These are phyloP conservation scores for Epinotia bilunana DNA, from an alignment of 2,888 invertebrate genomes.

Conservation along the genomic window DNA sequence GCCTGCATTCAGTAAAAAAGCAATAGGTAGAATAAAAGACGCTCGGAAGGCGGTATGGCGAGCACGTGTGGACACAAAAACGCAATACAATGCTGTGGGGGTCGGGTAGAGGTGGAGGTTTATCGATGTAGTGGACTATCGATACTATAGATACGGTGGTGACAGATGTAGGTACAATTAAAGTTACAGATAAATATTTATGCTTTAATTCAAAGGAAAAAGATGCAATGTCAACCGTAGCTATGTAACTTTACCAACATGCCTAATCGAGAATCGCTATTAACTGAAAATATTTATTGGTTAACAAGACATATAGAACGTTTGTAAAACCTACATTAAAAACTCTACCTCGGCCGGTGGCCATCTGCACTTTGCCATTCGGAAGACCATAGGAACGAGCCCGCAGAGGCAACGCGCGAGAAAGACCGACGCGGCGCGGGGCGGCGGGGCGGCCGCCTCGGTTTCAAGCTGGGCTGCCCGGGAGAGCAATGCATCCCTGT, in stretches of 20 bases:
- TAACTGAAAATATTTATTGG: too few relatives aligned
- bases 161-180: not conserved
- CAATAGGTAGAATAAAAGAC: constrained; percentile 35
- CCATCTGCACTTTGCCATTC: too few relatives aligned
- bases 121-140: not conserved
- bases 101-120: constrained; percentile 54
- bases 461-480: constrained; percentile 91
- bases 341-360: too few relatives aligned
- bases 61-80: constrained; percentile 83
- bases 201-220: too few relatives aligned
- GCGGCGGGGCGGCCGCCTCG: constrained; percentile 85
- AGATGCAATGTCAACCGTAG: too few relatives aligned
- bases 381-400: too few relatives aligned
- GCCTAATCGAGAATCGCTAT: too few relatives aligned
- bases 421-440: constrained; percentile 54
- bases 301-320: too few relatives aligned
- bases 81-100: constrained; percentile 79
- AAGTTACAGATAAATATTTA: too few relatives aligned
- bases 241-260: too few relatives aligned
- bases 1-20: constrained; percentile 26
- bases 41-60: constrained; percentile 60
- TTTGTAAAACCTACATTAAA: too few relatives aligned
- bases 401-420: too few relatives aligned
- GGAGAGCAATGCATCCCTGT: constrained; percentile 90
- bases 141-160: not conserved